Evolutionary conservation across 2,797 vertebrate species (phyloP).

Genomic region (Phaenicophaeus curvirostris): DNA sequence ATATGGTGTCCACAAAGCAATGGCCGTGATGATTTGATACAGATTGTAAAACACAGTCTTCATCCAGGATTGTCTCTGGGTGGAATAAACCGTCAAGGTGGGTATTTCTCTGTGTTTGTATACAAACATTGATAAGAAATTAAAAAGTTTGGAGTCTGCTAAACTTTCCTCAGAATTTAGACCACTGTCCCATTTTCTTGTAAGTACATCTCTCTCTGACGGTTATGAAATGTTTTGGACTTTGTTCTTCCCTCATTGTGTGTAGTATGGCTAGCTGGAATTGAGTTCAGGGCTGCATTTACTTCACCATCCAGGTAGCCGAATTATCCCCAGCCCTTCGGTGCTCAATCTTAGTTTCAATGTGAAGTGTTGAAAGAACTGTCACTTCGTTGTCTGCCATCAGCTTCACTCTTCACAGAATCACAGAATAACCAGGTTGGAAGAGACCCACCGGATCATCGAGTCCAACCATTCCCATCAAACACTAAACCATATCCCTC

Average conservation of each 20-base stretch:
- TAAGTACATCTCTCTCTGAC: not conserved
- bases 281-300: not conserved
- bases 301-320: not conserved
- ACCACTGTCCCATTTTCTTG: not conserved
- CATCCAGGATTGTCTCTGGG: conserved; percentile 81
- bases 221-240: not conserved
- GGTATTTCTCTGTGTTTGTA: not conserved
- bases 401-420: too few relatives aligned
- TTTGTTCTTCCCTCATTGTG: not conserved
- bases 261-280: not conserved
- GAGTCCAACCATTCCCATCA: too few relatives aligned
- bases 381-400: not conserved
- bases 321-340: not conserved
- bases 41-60: conserved; percentile 92
- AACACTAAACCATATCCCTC: too few relatives aligned
- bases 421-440: too few relatives aligned
- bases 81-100: conserved; percentile 76
- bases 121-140: not conserved
- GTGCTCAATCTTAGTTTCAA: not conserved
- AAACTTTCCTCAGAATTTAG: not conserved
- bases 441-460: too few relatives aligned
- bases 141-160: not conserved
- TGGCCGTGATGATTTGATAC: conserved; percentile 85
- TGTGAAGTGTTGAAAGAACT: not conserved
- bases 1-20: conserved; percentile 96